A percentile compares a stretch with the other conserved stretches of the same genome.
phyloP scores from a whole-genome alignment of 2,888 invertebrate genomes.

The Holacanthella duospinosa region DNA sequence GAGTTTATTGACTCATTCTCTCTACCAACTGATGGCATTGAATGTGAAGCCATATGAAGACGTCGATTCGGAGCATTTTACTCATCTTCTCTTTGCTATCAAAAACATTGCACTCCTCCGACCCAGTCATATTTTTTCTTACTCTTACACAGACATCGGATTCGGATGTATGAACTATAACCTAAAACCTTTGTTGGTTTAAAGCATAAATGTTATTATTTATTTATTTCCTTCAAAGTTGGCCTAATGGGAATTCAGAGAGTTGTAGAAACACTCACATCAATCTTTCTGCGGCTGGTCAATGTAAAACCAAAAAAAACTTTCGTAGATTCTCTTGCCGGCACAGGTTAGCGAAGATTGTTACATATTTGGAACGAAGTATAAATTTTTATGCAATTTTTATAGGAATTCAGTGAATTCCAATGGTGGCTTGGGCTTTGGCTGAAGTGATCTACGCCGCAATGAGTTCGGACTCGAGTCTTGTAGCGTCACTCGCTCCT shows the following conservation, averaged over 20 bases:
- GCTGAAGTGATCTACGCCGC: conserved; percentile 35
- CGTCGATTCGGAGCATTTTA: conserved; percentile 35
- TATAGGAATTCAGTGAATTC: conserved; percentile 35
- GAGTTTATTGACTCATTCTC: conserved; percentile 67
- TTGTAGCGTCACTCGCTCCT: conserved; percentile 30
- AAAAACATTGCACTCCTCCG: conserved; percentile 33
- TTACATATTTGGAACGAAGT: not conserved
- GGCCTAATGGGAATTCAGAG: conserved; percentile 23
- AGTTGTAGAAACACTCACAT: conserved; percentile 27
- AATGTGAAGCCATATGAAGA: conserved; percentile 31
- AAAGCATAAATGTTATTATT: too few relatives aligned
- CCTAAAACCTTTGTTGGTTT: too few relatives aligned
- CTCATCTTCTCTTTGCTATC: conserved; percentile 32
- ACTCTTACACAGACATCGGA: conserved; percentile 23
- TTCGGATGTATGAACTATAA: conserved; percentile 14
- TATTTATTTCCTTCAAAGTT: too few relatives aligned
- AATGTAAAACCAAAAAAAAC: conserved; percentile 32
- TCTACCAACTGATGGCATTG: conserved; percentile 45
- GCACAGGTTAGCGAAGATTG: conserved; percentile 21
- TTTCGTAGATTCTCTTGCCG: conserved; percentile 33
- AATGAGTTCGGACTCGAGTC: conserved; percentile 29
- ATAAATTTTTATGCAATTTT: not conserved
- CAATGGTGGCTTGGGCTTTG: conserved; percentile 32
- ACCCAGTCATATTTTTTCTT: conserved; percentile 33
- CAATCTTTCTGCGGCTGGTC: conserved; percentile 27